Evolutionary conservation across 2,797 vertebrate species (phyloP), one percentile per base, ranked within the genome.

Genomic region (Octomys mimax): DNA sequence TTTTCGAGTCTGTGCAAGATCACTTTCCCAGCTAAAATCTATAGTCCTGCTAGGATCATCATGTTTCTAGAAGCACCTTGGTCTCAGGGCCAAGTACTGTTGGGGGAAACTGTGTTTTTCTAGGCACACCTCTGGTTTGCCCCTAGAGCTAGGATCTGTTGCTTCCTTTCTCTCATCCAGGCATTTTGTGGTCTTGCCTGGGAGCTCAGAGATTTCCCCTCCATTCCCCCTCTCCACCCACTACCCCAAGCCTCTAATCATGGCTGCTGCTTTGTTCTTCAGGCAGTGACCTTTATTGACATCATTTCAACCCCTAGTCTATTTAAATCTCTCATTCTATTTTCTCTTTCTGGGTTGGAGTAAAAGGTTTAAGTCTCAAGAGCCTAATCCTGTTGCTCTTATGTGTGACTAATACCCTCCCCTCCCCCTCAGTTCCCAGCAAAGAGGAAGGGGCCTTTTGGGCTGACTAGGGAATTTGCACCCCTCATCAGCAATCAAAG

Each of bases 401-500:
- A 19, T 95, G 92, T 96, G 92, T 97, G 91, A 96, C 91, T 94
- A 91, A 96, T 96, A 87, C 95, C 70, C 39, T 93, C 90, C 92
- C 92, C 62, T 39, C 90, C 84, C 92, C 90, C 86, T 64, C 0
- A 0, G 57, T 46, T 80, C 80, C 84, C 12, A 10, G 92, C 81
- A 92, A 82, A 97, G 90, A 95, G 71, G 92, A 96, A 75, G 75
- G 94, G 87, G 94, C 66, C 86, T 93, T 52, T 90, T 78, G 78
- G 87, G 85, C 54, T 0, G 4, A 31, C 2, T 21, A 12, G 12
- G 62, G 93, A 82, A 83, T 91, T 94, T 91, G 88, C 3, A 0
- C 57, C 90, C 93, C 88, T 96, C 54, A n/a, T 66, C 54, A 52
- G 94, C 62, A 64, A 91, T 96, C 95, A 97, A 93, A 97, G 97